Evolutionary conservation across 2,113 vertebrate genomes (phyloP), one percentile per base, ranked within the genome.

Genomic region (Pelusios castaneus): DNA sequence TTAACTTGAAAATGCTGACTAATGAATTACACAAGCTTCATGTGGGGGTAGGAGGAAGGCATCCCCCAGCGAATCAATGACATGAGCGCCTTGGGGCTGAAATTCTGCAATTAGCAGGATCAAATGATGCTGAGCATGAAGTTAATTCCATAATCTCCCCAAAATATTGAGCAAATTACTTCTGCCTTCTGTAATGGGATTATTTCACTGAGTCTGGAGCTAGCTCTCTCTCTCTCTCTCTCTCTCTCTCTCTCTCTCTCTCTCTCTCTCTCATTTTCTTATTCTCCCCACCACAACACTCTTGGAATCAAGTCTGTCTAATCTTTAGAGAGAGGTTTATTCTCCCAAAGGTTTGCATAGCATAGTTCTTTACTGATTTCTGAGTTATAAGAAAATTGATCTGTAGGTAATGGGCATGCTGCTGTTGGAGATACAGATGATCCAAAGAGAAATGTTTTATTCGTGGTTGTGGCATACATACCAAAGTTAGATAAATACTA

Each of bases 91-190:
- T 47, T 76, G 85, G 90, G 92, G 94, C 73, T 60, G 83, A 82
- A 89, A 87, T 94, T 73, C 93, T 0, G 1, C 85, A 92, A 87
- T 96, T 95, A 96, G 88, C 63, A 95, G 92, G 78, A 87, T 94
- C 93, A 88, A 89, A 87, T 58, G 27, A 70, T 96, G 92, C 87
- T 85, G 92, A 94, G 93, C 96, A 93, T 43, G 77, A 88, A 92
- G 92, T 63, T 97, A 96, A 97, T 97, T 95, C 93, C 84, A 90
- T 97, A 96, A 92, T 95, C 94, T 94, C n/a, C 1, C 10, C 43
- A 76, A 85, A 90, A 87, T 87, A 89, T 43, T 88, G 92, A 96
- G 84, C 95, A 94, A 94, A 93, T 84, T 70, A 85, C 82, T 55
- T 43, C 92, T 67, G 92, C 78, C 51, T 90, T 96, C 78, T 47